Percentiles rank a stretch among this genome's conserved stretches.
These are phyloP conservation scores for Calypte anna DNA, from an alignment of 2,113 vertebrate species.

Conservation along the genomic window DNA sequence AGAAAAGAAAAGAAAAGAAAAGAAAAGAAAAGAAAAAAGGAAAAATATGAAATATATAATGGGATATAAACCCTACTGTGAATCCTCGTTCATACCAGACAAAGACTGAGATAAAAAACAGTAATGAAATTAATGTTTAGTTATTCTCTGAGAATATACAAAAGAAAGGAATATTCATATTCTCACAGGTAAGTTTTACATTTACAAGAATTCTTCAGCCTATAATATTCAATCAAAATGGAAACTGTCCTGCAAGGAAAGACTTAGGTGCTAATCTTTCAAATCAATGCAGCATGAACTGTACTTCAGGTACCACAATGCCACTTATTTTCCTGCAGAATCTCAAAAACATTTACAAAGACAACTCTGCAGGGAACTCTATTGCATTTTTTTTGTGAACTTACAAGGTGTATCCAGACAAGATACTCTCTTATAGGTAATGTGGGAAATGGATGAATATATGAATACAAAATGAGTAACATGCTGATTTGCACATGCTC, in stretches of 20 bases:
- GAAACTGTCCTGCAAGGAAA: background rate
- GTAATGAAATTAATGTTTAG: background rate
- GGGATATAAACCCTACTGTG: background rate
- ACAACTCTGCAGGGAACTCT: background rate
- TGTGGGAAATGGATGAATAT: background rate
- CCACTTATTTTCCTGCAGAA: slow-evolving; percentile 23
- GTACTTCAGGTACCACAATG: background rate
- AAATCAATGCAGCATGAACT: background rate
- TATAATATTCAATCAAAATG: background rate
- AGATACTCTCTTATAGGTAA: background rate
- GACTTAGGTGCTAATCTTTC: background rate
- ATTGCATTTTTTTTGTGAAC: background rate
- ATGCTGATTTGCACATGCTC: background rate
- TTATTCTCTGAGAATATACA: background rate
- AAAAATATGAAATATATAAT: background rate
- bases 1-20: background rate
- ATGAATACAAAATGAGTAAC: background rate
- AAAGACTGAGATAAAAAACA: background rate
- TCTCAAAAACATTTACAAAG: slow-evolving; percentile 14
- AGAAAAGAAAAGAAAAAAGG: background rate
- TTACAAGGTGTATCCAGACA: background rate
- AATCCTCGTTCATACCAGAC: background rate
- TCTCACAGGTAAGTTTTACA: background rate
- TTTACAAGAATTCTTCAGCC: background rate
- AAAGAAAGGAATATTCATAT: background rate